Base-by-base conservation (phyloP, 2,888 invertebrate genomes). In the Priocnemis perturbator region DNA sequence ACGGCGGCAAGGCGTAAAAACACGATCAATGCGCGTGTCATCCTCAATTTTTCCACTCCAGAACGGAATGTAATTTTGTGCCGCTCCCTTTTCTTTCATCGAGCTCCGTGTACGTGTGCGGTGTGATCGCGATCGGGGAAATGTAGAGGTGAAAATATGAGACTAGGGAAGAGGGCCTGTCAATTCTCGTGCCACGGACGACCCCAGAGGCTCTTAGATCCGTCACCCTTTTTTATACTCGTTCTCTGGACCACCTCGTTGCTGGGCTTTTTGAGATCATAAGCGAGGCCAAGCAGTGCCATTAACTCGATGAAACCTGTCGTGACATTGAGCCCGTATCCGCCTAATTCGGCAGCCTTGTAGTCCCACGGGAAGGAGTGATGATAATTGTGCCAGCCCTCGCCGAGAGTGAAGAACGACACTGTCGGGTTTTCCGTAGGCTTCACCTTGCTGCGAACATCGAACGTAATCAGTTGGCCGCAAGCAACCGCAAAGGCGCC, bases 341-440 rank as follows among this genome's bases (percentile, higher is more conserved):
- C 74, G 11, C 87, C 86, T 21, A 2, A 19, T 19, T 50, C 50
- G 4, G 50, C 50, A 2, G 50, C 50, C 50, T 50, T 50, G 50
- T 50, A 87, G 76, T 88, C 90, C 89, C 91, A 91, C 4, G 93
- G 93, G 85, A 93, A 93, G 14, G 90, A 89, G 81, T 93, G 93
- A 83, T 93, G 93, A 86, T 92, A 93, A 88, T 93, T 93, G 87
- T 93, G 93, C 90, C 92, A 93, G 23, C 93, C 93, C 83, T 91
- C 90, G 2, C 91, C 90, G 37, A 89, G 81, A 0, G 91, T 88
- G 69, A 90, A 85, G 52, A 91, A 84, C 0, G 91, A 87, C 7
- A 92, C 92, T 3, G 85, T 74, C 20, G 87, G 79, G 81, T 91
- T 92, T 80, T 92, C 91, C 37, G 89, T 88, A 0, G 92, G 83